Conservation (phyloP, 2,888 invertebrate genomes). For the Onchidella celtica region DNA sequence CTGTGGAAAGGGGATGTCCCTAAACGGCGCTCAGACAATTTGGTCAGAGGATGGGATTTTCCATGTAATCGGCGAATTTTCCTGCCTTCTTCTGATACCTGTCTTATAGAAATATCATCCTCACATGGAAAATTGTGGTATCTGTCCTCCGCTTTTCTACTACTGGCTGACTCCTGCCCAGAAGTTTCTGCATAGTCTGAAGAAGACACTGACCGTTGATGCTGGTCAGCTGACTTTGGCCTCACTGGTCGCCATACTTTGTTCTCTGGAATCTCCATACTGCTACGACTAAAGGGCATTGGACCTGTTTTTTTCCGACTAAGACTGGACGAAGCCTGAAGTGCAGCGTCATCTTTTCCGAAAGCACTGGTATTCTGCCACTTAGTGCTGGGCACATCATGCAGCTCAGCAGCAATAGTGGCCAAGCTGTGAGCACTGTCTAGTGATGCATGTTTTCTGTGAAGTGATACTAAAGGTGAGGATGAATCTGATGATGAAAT, state of each 20-base stretch:
- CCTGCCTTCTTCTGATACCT: conserved; percentile 53
- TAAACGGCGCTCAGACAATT: conserved; percentile 69
- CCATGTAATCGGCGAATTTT: conserved; percentile 87
- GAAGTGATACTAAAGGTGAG: background rate
- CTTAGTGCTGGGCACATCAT: background rate
- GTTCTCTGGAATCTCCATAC: background rate
- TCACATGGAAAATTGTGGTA: background rate
- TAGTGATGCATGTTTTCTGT: conserved; percentile 18
- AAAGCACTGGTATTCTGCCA: too few species aligned
- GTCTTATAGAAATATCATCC: conserved; percentile 29
- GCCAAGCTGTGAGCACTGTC: background rate
- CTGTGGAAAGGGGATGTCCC: conserved; percentile 65
- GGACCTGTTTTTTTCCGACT: conserved; percentile 18
- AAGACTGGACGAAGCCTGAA: background rate
- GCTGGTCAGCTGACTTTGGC: conserved; percentile 41
- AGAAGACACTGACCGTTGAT: background rate
- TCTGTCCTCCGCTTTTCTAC: background rate
- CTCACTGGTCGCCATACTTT: conserved; percentile 39
- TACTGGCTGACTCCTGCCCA: background rate
- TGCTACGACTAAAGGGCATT: conserved; percentile 20
- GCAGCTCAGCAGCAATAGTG: conserved; percentile 16
- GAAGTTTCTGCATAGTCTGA: background rate
- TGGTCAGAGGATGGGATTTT: conserved; percentile 94
- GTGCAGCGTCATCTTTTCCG: background rate
- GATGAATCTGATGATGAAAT: background rate